phyloP scores from a whole-genome alignment of 2,888 invertebrate species.

The Lithosia quadra region DNA sequence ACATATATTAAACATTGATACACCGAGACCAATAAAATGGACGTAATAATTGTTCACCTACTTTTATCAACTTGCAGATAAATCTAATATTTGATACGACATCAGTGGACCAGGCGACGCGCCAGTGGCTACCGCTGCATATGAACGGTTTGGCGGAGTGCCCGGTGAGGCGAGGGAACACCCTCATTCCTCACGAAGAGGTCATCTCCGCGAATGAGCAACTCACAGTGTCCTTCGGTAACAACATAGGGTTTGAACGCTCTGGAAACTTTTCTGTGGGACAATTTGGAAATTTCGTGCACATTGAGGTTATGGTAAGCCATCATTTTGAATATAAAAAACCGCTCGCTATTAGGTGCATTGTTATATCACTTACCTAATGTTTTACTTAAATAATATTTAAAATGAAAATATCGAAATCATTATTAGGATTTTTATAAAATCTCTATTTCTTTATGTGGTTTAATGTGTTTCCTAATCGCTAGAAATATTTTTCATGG shows the following conservation, averaged over 20 bases:
- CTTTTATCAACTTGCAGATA: slow-evolving; percentile 83
- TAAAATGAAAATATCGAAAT: not conserved
- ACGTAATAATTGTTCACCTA: not conserved
- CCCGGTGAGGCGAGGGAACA: slow-evolving; percentile 88
- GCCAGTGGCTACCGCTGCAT: slow-evolving; percentile 92
- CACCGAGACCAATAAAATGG: not conserved
- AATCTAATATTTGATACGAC: slow-evolving; percentile 91
- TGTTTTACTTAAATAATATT: not conserved
- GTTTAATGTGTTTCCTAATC: too few species aligned
- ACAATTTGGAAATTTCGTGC: slow-evolving; percentile 89
- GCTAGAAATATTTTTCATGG: too few species aligned
- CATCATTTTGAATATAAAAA: too few species aligned
- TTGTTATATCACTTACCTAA: too few species aligned
- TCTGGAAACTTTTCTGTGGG: slow-evolving; percentile 90
- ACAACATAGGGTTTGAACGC: slow-evolving; percentile 89
- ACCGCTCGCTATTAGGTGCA: too few species aligned
- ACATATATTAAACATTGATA: too few species aligned
- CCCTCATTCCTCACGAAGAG: slow-evolving; percentile 89
- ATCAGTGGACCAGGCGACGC: slow-evolving; percentile 84
- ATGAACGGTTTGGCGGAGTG: slow-evolving; percentile 92
- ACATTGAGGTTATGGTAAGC: slow-evolving; percentile 89
- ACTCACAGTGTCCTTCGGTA: slow-evolving; percentile 89
- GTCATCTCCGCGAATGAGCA: slow-evolving; percentile 93
- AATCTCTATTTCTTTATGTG: too few species aligned
- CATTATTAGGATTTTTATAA: too few species aligned